These are phyloP conservation scores for fruit fly (Drosophila melanogaster) DNA, from an alignment of 1,140 invertebrate species.

Conservation along the genomic window DNA sequence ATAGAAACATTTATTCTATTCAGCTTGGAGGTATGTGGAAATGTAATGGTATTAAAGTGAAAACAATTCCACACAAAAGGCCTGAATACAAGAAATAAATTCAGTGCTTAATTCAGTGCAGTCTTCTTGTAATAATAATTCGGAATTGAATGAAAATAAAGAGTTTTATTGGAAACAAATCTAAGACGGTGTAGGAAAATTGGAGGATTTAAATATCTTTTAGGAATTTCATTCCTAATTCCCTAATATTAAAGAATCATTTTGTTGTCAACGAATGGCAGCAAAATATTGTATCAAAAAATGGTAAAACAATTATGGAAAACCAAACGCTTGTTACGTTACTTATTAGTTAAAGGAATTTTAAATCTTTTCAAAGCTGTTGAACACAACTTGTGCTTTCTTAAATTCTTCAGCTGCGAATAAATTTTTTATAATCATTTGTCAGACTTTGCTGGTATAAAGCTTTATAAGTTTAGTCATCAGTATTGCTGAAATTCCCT, in stretches of 20 bases:
- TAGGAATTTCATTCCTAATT: no score
- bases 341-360: no score
- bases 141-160: neutral
- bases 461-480: neutral
- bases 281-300: no score
- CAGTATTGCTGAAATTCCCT: conserved; percentile 10
- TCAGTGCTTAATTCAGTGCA: neutral
- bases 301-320: no score
- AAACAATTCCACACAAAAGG: conserved; percentile 7
- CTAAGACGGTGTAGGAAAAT: neutral
- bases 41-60: neutral
- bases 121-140: neutral
- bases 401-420: no score
- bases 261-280: no score
- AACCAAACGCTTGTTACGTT: no score
- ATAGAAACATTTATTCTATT: conserved; percentile 13
- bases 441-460: neutral
- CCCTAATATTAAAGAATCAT: no score
- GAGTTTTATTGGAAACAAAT: neutral
- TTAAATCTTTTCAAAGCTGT: no score
- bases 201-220: no score
- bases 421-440: neutral
- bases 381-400: no score
- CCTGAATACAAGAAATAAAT: neutral
- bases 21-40: neutral